phyloP scores from a whole-genome alignment of 2,888 invertebrate genomes.

The Mactromeris polynyma region DNA sequence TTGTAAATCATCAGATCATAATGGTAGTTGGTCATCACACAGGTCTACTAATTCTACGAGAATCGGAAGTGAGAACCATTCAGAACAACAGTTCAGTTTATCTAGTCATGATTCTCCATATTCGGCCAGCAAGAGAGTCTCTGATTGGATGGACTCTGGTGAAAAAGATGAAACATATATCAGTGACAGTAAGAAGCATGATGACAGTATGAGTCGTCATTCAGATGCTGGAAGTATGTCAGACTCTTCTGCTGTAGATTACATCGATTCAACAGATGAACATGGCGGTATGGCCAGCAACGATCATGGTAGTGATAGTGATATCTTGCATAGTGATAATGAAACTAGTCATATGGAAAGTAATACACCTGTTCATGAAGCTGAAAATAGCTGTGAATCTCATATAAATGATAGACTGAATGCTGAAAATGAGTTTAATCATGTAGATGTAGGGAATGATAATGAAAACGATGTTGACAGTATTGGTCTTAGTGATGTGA shows the following conservation, averaged over 20 bases:
- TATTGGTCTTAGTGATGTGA: neutral
- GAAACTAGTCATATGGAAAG: neutral
- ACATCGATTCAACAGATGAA: neutral
- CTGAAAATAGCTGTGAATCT: neutral
- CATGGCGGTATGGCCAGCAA: neutral
- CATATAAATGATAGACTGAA: neutral
- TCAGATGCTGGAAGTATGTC: neutral
- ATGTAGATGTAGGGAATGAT: neutral
- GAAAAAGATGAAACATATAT: neutral
- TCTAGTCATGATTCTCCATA: neutral
- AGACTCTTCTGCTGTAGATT: neutral
- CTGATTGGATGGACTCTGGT: constrained; percentile 4
- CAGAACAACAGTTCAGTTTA: neutral
- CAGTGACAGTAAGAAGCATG: neutral
- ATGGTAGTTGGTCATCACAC: neutral
- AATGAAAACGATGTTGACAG: neutral
- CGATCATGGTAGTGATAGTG: neutral
- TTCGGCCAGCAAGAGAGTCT: neutral
- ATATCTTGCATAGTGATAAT: neutral
- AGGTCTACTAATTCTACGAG: neutral
- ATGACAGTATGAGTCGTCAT: neutral
- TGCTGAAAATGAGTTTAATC: too few relatives aligned
- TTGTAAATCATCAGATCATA: neutral
- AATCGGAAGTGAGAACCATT: neutral
- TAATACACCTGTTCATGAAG: neutral